Evolutionary conservation across 2,797 vertebrate species (phyloP).

Genomic region (Microcaecilia unicolor): DNA sequence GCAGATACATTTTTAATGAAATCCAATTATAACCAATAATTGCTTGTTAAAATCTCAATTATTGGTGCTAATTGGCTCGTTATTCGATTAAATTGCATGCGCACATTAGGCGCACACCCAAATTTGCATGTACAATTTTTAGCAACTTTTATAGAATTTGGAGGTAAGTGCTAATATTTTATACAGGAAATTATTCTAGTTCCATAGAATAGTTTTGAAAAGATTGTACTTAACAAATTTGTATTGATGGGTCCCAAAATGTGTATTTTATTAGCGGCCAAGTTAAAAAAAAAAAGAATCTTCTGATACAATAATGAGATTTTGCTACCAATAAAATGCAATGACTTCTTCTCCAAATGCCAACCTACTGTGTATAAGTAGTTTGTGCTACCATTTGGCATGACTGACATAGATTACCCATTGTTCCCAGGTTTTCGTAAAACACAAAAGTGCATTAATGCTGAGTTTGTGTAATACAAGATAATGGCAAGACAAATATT

Average conservation of each 20-base stretch:
- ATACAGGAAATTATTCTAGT: constrained; percentile 26
- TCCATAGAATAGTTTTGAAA: constrained; percentile 30
- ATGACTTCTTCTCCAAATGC: constrained; percentile 7
- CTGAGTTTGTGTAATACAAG: constrained; percentile 36
- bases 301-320: constrained; percentile 5
- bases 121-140: too few species aligned
- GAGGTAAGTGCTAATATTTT: too few species aligned
- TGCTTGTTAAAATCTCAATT: too few species aligned
- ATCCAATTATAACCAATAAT: too few species aligned
- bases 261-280: constrained; percentile 6
- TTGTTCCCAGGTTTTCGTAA: constrained; percentile 20
- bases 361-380: too few species aligned
- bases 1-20: too few species aligned
- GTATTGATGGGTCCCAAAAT: constrained; percentile 1
- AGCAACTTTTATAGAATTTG: too few species aligned
- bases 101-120: too few species aligned
- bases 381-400: constrained; percentile 12
- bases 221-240: too few species aligned
- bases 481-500: constrained; percentile 11
- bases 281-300: background rate
- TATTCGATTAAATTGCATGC: too few species aligned
- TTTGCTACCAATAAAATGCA: constrained; percentile 9
- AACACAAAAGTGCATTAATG: constrained; percentile 46
- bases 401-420: constrained; percentile 18
- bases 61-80: too few species aligned